Percentiles rank a stretch among this genome's conserved stretches.
phyloP scores from a whole-genome alignment of 2,113 vertebrate species.

The Hippoglossus stenolepis region DNA sequence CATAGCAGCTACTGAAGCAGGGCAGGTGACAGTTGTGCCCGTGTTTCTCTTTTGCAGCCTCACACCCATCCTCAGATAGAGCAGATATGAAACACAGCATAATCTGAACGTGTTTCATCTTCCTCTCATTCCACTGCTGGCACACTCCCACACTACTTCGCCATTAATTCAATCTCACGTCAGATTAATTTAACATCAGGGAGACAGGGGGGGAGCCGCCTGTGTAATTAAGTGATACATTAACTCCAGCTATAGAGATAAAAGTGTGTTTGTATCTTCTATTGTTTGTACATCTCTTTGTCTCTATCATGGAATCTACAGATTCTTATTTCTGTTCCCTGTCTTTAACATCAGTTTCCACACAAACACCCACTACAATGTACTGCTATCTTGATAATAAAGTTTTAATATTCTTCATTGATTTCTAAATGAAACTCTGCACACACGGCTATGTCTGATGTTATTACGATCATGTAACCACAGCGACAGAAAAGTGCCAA shows the following conservation, averaged over 20 bases:
- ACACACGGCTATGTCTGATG: background rate
- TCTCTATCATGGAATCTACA: background rate
- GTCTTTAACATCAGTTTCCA: background rate
- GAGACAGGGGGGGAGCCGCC: constrained; percentile 21
- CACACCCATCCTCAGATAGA: constrained; percentile 22
- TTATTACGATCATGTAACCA: constrained; percentile 24
- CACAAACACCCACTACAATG: background rate
- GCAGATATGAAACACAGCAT: constrained; percentile 48
- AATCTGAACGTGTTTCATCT: constrained; percentile 48
- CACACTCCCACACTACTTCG: constrained; percentile 34
- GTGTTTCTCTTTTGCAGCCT: constrained; percentile 38
- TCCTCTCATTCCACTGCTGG: constrained; percentile 29
- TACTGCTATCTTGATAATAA: background rate
- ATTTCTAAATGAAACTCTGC: no score
- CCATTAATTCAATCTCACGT: constrained; percentile 49
- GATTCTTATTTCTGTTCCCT: background rate
- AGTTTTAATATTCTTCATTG: no score
- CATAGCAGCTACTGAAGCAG: constrained; percentile 24
- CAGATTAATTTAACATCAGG: constrained; percentile 52
- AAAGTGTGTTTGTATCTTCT: background rate
- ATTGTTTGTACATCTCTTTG: background rate
- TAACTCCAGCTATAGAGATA: constrained; percentile 28
- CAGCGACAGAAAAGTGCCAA: constrained; percentile 8
- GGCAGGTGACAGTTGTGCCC: constrained; percentile 51
- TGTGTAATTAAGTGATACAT: constrained; percentile 57